Evolutionary conservation across 2,113 vertebrate genomes (phyloP).

Genomic region (Junco hyemalis): DNA sequence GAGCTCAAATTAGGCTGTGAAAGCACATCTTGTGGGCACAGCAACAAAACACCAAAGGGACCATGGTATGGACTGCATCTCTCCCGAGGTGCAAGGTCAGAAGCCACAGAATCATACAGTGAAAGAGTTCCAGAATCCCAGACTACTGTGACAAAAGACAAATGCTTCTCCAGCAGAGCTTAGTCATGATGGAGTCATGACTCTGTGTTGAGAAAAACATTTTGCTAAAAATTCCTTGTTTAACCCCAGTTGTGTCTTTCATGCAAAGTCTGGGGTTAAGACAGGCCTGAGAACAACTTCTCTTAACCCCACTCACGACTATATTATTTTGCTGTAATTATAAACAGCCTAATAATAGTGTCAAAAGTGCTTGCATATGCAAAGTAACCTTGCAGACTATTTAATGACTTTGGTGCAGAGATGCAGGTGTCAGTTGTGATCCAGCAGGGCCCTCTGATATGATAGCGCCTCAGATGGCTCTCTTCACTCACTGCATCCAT

Average conservation of each 20-base stretch:
- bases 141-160: neutral
- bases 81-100: neutral
- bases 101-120: neutral
- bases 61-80: rapidly evolving
- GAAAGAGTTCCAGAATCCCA: neutral
- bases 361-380: neutral
- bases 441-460: neutral
- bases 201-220: neutral
- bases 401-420: neutral
- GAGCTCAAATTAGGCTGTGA: neutral
- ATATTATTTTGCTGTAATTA: neutral
- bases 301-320: neutral
- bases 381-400: neutral
- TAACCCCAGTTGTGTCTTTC: neutral
- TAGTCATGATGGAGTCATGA: neutral
- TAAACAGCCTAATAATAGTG: constrained; percentile 30
- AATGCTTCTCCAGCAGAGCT: neutral
- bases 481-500: neutral
- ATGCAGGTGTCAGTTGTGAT: neutral
- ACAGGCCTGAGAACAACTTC: neutral
- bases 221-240: neutral
- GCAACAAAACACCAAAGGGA: neutral
- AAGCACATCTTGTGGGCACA: neutral
- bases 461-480: neutral
- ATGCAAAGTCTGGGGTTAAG: constrained; percentile 25